These are phyloP conservation scores for Drosophila tani DNA, from an alignment of 1,140 invertebrate genomes.

Conservation along the genomic window DNA sequence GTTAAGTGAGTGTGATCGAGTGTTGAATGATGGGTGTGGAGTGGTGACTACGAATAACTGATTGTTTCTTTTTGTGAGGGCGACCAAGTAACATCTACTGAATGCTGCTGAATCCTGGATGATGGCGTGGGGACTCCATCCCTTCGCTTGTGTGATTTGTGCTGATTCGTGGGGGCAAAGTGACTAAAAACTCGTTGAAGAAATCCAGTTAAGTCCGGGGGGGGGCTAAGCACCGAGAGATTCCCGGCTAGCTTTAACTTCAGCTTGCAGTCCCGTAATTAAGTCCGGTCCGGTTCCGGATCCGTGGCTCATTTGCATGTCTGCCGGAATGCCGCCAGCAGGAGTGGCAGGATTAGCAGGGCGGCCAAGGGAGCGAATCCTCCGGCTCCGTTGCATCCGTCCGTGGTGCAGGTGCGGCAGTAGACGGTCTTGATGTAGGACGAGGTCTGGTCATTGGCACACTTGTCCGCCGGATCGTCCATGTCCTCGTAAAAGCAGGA, in stretches of 20 bases:
- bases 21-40: slow-evolving; percentile 30
- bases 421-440: slow-evolving; percentile 84
- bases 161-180: slow-evolving; percentile 43
- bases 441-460: slow-evolving; percentile 79
- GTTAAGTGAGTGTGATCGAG: slow-evolving; percentile 37
- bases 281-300: slow-evolving; percentile 39
- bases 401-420: slow-evolving; percentile 83
- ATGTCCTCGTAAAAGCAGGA: slow-evolving; percentile 84
- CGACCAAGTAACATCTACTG: slow-evolving; percentile 49
- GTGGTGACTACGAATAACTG: slow-evolving; percentile 35
- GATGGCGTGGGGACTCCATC: neutral
- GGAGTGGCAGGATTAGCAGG: slow-evolving; percentile 55
- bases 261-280: slow-evolving; percentile 53
- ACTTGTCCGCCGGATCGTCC: slow-evolving; percentile 79
- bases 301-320: slow-evolving; percentile 67
- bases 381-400: slow-evolving; percentile 76
- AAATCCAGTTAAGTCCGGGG: slow-evolving; percentile 40
- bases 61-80: slow-evolving; percentile 37
- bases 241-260: slow-evolving; percentile 24
- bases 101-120: slow-evolving; percentile 18
- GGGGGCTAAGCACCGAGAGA: slow-evolving; percentile 14
- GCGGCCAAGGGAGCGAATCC: slow-evolving; percentile 42
- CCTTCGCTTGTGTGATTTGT: slow-evolving; percentile 42
- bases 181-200: slow-evolving; percentile 53
- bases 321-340: slow-evolving; percentile 58